These are phyloP conservation scores for Caenorhabditis wallacei DNA, from an alignment of 2,888 invertebrate species.

Conservation along the genomic window DNA sequence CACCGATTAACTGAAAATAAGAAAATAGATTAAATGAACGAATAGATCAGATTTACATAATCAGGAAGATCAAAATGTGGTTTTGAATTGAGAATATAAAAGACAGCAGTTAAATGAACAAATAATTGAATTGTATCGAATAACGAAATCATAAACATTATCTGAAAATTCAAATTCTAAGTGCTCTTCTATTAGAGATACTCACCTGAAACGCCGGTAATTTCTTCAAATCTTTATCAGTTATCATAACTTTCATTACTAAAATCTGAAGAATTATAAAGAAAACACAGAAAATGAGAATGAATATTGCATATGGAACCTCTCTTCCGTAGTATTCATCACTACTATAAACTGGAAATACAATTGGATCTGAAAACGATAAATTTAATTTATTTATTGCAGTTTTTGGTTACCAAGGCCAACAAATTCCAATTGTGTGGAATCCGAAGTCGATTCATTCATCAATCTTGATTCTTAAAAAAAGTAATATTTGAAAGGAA, in stretches of 20 bases:
- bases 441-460: conserved; percentile 49
- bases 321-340: conserved; percentile 59
- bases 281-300: conserved; percentile 58
- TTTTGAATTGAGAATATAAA: conserved; percentile 63
- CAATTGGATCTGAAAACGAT: conserved; percentile 53
- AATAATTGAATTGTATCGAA: conserved; percentile 67
- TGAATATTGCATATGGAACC: conserved; percentile 68
- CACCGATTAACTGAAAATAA: conserved; percentile 66
- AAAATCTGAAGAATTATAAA: conserved; percentile 64
- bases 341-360: conserved; percentile 47
- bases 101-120: conserved; percentile 66
- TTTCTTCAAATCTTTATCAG: conserved; percentile 58
- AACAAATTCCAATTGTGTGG: conserved; percentile 17
- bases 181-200: not conserved
- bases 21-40: not conserved
- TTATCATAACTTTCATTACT: conserved; percentile 58
- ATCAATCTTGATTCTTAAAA: conserved; percentile 12
- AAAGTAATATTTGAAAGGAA: not conserved
- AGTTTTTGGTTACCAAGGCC: conserved; percentile 1
- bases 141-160: conserved; percentile 69
- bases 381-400: not conserved
- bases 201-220: conserved; percentile 57
- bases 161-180: conserved; percentile 38
- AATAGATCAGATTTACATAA: conserved; percentile 41
- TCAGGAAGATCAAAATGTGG: conserved; percentile 49